A percentile compares a stretch with the other conserved stretches of the same genome.
Evolutionary conservation across 1,140 invertebrate genomes (phyloP).

Genomic region (Cataglyphis hispanica): DNA sequence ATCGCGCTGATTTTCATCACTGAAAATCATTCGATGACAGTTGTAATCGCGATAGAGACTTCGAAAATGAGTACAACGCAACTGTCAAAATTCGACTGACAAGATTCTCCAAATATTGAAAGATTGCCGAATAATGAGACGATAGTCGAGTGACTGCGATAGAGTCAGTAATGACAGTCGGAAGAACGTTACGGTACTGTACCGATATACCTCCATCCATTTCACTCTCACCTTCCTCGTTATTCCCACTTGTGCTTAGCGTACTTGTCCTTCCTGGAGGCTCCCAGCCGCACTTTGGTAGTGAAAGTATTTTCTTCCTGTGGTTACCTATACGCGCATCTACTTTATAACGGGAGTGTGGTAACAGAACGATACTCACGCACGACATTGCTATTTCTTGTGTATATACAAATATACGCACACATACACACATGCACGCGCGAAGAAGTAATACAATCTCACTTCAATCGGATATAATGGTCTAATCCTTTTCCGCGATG

Average conservation of each 20-base stretch:
- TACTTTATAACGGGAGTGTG: constrained; percentile 74
- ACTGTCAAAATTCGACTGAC: background rate
- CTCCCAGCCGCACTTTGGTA: constrained; percentile 80
- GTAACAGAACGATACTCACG: constrained; percentile 69
- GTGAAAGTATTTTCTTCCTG: constrained; percentile 86
- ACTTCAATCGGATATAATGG: background rate
- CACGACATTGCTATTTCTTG: constrained; percentile 2
- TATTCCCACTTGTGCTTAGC: constrained; percentile 25
- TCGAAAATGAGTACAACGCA: background rate
- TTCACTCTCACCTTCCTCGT: constrained; percentile 71
- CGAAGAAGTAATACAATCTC: background rate
- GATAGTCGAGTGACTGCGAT: constrained; percentile 70
- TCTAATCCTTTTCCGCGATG: background rate
- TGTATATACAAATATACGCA: no score
- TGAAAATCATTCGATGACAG: background rate
- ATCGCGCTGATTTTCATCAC: background rate
- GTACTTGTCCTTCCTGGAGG: constrained; percentile 80
- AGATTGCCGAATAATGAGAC: constrained; percentile 65
- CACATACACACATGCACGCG: no score
- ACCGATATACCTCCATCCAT: constrained; percentile 75
- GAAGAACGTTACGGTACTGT: constrained; percentile 77
- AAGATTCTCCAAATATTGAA: background rate
- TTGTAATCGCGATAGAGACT: background rate
- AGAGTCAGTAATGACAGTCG: constrained; percentile 71
- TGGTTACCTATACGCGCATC: constrained; percentile 70